Evolutionary conservation across 2,888 invertebrate species (phyloP), one percentile per base, ranked within the genome.

Genomic region (Ochropacha duplaris): DNA sequence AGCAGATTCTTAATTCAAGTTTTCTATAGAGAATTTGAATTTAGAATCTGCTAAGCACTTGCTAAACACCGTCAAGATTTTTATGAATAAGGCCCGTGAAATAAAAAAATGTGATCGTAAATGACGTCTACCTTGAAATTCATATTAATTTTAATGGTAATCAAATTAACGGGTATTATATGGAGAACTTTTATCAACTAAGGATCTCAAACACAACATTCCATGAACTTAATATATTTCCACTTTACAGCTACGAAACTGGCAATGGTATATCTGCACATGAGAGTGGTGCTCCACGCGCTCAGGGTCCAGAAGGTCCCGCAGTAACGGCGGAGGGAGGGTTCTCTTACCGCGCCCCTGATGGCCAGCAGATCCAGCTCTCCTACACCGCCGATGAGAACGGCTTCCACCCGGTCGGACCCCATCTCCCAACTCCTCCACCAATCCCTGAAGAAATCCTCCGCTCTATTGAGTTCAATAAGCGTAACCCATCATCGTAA

Each of bases 321-420:
- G 92, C 93, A 0, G 92, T 93, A 56, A 94, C 94, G 4, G 95
- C 95, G 0, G 94, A 95, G 69, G 95, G 95, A 4, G 94, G 93
- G 55, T 95, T 93, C 87, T 94, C 95, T 19, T 96, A 95, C 87
- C 94, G 94, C 44, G 93, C 95, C 1, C 95, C 95, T 0, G 95
- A 95, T 65, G 95, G 95, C 58, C 93, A 94, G 71, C 91, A 94
- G 72, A 94, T 95, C 72, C 91, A 94, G 19, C 85, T 96, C 60
- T 93, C 94, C 5, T 96, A 96, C 87, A 93, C 94, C 52, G 95
- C 96, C 16, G 96, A 96, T 74, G 96, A 96, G 81, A 95, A 95
- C 74, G 96, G 96, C 62, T 95, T 95, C 90, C 95, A 95, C 73
- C 95, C 95, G 28, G 94, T 91, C 55, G 94, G 94, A 9, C 90